These are phyloP conservation scores for Marronus borbonicus DNA, from an alignment of 2,888 invertebrate genomes.

Conservation along the genomic window DNA sequence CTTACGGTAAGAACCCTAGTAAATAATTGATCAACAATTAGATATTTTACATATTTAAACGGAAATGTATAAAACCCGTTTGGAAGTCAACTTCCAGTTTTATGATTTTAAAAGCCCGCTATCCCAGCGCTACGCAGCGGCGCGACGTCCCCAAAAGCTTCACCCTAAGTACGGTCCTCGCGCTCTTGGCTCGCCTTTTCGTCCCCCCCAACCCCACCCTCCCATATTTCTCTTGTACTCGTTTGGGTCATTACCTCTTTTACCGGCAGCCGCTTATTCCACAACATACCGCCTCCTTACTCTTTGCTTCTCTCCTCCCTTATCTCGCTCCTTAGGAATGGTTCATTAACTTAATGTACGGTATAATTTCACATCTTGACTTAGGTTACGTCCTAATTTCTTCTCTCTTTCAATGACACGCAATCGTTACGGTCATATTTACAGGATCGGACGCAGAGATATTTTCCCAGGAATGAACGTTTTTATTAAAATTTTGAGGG, in stretches of 20 bases:
- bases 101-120: conserved; percentile 45
- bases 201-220: neutral
- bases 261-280: conserved; percentile 44
- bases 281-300: conserved; percentile 30
- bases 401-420: conserved; percentile 41
- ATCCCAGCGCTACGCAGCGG: neutral
- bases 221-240: conserved; percentile 38
- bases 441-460: conserved; percentile 18
- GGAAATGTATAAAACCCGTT: conserved; percentile 43
- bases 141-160: neutral
- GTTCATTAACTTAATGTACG: conserved; percentile 55
- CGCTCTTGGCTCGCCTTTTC: neutral
- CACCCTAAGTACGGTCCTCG: neutral
- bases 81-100: conserved; percentile 39
- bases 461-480: too few species aligned
- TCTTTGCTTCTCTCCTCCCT: conserved; percentile 2
- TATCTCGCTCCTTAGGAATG: conserved; percentile 51
- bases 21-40: conserved; percentile 59
- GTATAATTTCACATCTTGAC: conserved; percentile 49
- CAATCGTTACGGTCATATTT: conserved; percentile 32
- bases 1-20: conserved; percentile 23
- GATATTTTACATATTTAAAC: conserved; percentile 57
- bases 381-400: conserved; percentile 42
- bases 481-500: too few species aligned
- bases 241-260: conserved; percentile 50